Base-by-base conservation (phyloP, 2,113 vertebrate species). In the Echinops telfairi region DNA sequence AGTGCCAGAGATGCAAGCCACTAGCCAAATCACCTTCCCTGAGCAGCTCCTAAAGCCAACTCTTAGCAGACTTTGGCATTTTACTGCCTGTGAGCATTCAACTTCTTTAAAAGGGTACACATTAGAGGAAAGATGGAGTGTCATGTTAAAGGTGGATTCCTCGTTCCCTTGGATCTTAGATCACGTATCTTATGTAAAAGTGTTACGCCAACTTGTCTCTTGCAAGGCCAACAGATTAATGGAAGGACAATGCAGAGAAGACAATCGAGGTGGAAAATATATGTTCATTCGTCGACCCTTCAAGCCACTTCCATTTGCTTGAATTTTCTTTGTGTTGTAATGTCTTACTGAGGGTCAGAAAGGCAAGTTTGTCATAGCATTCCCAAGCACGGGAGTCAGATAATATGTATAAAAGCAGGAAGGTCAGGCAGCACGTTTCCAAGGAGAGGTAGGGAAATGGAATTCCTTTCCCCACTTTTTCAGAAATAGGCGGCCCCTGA, bases 121-220 rank as follows among this genome's bases (percentile, higher is more conserved):
- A 58, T 8, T 90, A 27, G 47, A 53, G 9, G 47, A 53, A 10
- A 53, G 47, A 53, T 53, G 47, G 57, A 3, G 64, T 86, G 92
- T 77, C 16, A 82, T 80, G 84, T 81, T 92, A 91, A 95, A 88
- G 27, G 88, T 36, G 78, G 22, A 76, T 20, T 36, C 58, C 62
- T 60, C 43, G 8, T 38, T 87, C 20, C 76, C 40, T 78, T 87
- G 38, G 68, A 81, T 38, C 17, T 87, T 57, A 79, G 71, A 75
- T 81, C 71, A 84, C 12, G 33, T 53, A 12, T 29, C 66, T 88
- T 77, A 85, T 22, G 15, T 81, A 62, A 91, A 87, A 92, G n/a
- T 71, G n/a, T 57, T 38, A 12, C 43, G 10, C 29, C 43, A 38
- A 38, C 23, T 62, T 64, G 53, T 73, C 70, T 76, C 38, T 93